Base-by-base conservation (phyloP, 2,888 invertebrate genomes). In the Tenodera sinensis region DNA sequence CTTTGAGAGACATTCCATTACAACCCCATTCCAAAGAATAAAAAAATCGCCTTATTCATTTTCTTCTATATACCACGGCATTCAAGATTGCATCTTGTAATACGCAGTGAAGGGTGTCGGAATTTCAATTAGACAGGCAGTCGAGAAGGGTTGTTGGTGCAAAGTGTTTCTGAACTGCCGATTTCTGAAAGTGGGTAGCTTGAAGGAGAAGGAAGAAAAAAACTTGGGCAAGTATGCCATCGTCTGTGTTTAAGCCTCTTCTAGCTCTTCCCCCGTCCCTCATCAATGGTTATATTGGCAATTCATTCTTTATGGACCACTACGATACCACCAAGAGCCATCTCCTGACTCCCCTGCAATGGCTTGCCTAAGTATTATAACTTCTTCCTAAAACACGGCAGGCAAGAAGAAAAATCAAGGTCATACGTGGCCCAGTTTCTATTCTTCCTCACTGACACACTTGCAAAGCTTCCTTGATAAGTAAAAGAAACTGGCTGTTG, bases 281-380 rank as follows among this genome's bases (percentile, higher is more conserved):
- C 47, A 85, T 85, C 47, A 85, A 12, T 85, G 85, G 27, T 28
- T 85, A 85, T 54, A 85, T 85, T 85, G 85, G 54, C 85, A 85
- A 85, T 85, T 85, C 47, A 47, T n/a, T 85, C 20, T 85, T 85
- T 85, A 85, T 47, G 85, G 47, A 15, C 27, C 85, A 85, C 85
- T 42, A 27, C n/a, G 47, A 28, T 34, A 47, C 85, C 54, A 71
- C 54, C 54, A 71, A 71, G 54, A 71, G 54, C 54, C 54, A 71
- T 71, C 54, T 25, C 25, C 8, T 4, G 54, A 71, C 54, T 71
- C 54, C 54, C 54, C 54, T 71, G 25, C 54, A 20, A 71, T 71
- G 54, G 54, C 54, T 71, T 71, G 54, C 54, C 54, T 71, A 71
- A 71, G 54, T 71, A 71, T 71, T 71, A 71, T 71, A 71, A 71